Conservation (phyloP, 2,113 vertebrate genomes). For the Vulpes vulpes region DNA sequence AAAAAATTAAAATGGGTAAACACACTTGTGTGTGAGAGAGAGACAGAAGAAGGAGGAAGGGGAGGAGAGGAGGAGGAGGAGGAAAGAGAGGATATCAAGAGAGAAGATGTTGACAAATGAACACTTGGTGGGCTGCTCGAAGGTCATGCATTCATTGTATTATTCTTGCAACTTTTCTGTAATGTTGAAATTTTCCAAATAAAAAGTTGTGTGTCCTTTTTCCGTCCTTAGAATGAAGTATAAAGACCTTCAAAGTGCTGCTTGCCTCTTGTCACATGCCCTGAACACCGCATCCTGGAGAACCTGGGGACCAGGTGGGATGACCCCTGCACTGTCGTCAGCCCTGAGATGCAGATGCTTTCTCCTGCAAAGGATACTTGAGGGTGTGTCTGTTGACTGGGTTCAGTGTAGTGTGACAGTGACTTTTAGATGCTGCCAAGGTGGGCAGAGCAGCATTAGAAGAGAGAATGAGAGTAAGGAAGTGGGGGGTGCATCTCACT, state of each 20-base stretch:
- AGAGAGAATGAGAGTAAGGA: neutral
- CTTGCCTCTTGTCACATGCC: neutral
- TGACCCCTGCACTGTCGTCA: neutral
- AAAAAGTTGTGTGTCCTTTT: neutral
- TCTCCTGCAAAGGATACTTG: neutral
- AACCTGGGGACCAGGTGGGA: rapidly evolving
- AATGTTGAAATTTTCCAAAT: slow-evolving; percentile 29
- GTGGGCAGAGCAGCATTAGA: neutral
- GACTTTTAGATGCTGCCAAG: neutral
- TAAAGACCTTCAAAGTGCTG: neutral
- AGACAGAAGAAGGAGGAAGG: neutral
- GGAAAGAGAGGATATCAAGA: neutral
- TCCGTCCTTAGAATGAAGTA: neutral
- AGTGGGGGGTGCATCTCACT: rapidly evolving
- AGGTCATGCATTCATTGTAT: neutral
- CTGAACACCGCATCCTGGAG: neutral
- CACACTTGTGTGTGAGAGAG: neutral
- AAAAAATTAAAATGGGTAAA: neutral
- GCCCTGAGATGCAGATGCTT: neutral
- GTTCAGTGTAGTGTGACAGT: neutral
- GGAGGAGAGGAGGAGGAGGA: neutral
- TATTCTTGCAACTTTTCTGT: neutral
- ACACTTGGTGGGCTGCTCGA: neutral
- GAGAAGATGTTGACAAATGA: neutral
- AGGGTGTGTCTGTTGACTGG: neutral